These are phyloP conservation scores for Blastomussa wellsi DNA, from an alignment of 92 coral and sea anemone species.

Conservation along the genomic window DNA sequence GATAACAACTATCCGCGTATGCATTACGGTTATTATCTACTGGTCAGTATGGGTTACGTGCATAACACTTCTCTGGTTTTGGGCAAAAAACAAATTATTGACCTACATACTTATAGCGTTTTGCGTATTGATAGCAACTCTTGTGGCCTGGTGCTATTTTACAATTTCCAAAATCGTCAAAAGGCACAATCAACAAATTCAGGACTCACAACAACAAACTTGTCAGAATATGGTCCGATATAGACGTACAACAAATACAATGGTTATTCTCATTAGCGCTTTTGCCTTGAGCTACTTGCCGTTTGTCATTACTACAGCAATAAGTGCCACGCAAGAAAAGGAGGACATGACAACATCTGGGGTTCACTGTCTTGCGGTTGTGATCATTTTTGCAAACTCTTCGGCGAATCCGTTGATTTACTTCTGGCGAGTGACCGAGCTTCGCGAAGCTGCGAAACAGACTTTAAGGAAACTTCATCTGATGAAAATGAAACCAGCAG, in stretches of 20 bases:
- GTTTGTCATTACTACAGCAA: conserved; percentile 18
- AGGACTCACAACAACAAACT: neutral
- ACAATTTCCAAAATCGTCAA: conserved; percentile 16
- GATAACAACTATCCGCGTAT: conserved; percentile 27
- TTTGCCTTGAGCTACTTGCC: conserved; percentile 28
- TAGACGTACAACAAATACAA: conserved; percentile 30
- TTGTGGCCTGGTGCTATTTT: neutral
- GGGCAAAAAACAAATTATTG: conserved; percentile 4
- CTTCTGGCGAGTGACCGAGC: conserved; percentile 37
- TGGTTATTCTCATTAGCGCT: conserved; percentile 29
- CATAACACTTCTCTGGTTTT: conserved; percentile 40
- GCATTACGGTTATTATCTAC: conserved; percentile 21
- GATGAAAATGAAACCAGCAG: too few species aligned
- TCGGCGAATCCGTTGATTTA: conserved; percentile 33
- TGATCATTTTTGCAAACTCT: conserved; percentile 22
- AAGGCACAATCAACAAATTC: conserved; percentile 29
- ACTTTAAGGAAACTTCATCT: neutral
- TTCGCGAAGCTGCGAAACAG: conserved; percentile 20
- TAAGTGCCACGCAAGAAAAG: conserved; percentile 19
- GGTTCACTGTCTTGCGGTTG: conserved; percentile 22
- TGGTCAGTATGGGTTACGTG: conserved; percentile 30
- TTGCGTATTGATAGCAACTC: neutral
- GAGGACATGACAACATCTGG: conserved; percentile 35
- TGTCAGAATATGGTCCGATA: neutral
- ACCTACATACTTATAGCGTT: conserved; percentile 2